phyloP scores from a whole-genome alignment of 1,140 invertebrate genomes.

The Aphaenogaster ashmeadi region DNA sequence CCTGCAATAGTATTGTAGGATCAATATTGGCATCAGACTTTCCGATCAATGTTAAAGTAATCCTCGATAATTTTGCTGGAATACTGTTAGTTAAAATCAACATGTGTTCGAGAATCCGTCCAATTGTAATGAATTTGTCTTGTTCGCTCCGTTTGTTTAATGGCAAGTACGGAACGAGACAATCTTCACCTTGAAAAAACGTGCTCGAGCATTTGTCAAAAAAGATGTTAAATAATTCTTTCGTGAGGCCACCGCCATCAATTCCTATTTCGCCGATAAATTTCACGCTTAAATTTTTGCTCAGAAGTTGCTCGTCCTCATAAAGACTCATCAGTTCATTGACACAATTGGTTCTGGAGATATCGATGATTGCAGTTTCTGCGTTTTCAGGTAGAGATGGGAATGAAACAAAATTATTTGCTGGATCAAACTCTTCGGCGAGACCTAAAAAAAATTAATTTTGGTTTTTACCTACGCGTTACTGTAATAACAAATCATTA shows the following conservation, averaged over 20 bases:
- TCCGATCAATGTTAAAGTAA: not conserved
- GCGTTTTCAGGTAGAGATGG: not conserved
- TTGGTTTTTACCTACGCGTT: too few species aligned
- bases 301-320: not conserved
- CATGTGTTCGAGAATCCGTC: not conserved
- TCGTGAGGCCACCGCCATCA: not conserved
- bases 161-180: not conserved
- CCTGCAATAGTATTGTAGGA: not conserved
- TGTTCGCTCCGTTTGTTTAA: not conserved
- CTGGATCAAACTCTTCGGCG: too few species aligned
- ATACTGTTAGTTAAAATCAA: not conserved
- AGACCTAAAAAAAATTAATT: too few species aligned
- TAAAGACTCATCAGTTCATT: not conserved
- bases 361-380: not conserved
- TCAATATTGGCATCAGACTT: constrained; percentile 5
- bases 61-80: not conserved
- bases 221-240: not conserved
- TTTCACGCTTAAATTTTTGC: not conserved
- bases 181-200: not conserved
- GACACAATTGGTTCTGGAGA: not conserved
- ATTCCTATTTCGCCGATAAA: not conserved
- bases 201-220: not conserved
- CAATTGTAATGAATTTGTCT: not conserved
- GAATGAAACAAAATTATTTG: too few species aligned
- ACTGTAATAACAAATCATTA: too few species aligned